Evolutionary conservation across 2,888 invertebrate genomes (phyloP).

Genomic region (Lordiphosa fenestrarum): DNA sequence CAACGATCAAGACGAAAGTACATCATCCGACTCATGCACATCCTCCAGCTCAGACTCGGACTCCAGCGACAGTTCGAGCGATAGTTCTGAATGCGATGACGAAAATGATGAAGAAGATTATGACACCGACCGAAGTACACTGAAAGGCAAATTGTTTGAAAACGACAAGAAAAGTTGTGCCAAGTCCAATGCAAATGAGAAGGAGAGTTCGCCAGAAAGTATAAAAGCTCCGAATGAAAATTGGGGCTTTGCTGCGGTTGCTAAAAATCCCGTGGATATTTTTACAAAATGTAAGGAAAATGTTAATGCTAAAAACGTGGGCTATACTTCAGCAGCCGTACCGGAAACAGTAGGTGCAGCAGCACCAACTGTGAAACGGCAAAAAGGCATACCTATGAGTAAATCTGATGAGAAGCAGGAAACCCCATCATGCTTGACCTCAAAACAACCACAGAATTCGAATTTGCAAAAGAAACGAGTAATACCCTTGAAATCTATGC

Average conservation of each 20-base stretch:
- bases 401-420: slow-evolving; percentile 25
- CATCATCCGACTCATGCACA: slow-evolving; percentile 77
- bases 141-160: slow-evolving; percentile 70
- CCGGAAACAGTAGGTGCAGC: slow-evolving; percentile 14
- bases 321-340: slow-evolving; percentile 39
- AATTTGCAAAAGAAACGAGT: slow-evolving; percentile 57
- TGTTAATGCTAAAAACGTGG: slow-evolving; percentile 39
- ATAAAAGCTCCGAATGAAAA: slow-evolving; percentile 71
- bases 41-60: slow-evolving; percentile 78
- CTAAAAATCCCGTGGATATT: slow-evolving; percentile 81
- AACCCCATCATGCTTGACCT: slow-evolving; percentile 5
- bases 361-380: slow-evolving; percentile 27
- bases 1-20: slow-evolving; percentile 75
- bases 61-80: slow-evolving; percentile 78
- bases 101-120: slow-evolving; percentile 77
- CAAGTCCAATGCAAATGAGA: slow-evolving; percentile 38
- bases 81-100: slow-evolving; percentile 78
- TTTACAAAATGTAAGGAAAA: slow-evolving; percentile 67
- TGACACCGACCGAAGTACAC: slow-evolving; percentile 73
- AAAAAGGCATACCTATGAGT: slow-evolving; percentile 13
- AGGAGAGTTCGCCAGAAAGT: slow-evolving; percentile 29
- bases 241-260: slow-evolving; percentile 84
- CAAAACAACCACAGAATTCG: slow-evolving; percentile 5
- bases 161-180: slow-evolving; percentile 61
- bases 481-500: slow-evolving; percentile 75